Base-by-base conservation (phyloP, 2,797 vertebrate species). In the Neomorphus geoffroyi region DNA sequence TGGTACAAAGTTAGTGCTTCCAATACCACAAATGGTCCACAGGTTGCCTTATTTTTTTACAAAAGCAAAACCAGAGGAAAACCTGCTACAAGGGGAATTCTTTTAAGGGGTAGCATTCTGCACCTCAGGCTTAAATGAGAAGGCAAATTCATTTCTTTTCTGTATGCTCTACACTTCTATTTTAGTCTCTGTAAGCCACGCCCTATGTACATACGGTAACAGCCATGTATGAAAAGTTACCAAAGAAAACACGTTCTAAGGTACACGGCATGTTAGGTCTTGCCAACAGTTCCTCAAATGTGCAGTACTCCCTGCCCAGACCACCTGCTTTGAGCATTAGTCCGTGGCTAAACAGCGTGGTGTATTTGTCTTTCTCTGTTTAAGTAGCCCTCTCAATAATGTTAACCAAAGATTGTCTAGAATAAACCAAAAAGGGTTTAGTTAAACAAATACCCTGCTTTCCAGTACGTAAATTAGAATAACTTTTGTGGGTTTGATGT, bases 361-460 rank as follows among this genome's bases (percentile, higher is more conserved):
- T 51, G 39, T 69, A 35, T 70, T 90, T 75, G 39, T 54, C 26
- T 85, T 56, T 48, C 74, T n/a, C 28, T 79, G 45, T 86, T 73
- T 67, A 77, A 92, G 67, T 9, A 82, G 43, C 18, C 28, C 13
- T 73, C 51, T 66, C 71, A 69, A 13, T 41, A 91, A 66, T 2
- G 37, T 54, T n/a, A 80, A 71, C 57, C 56, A 82, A 88, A 88
- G 46, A 75, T 92, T 5, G 28, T n/a, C 70, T 56, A 86, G 16
- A 83, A 93, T 48, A 89, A 86, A 62, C 14, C 21, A 35, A 24
- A 62, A 71, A 62, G 32, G 18, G 23, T 35, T 80, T 89, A 33
- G 45, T 88, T 87, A 86, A 92, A 90, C 33, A 89, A 80, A 84
- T 11, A 65, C 22, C 22, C 39, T 43, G 46, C 26, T 24, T 70